Evolutionary conservation across 2,888 invertebrate genomes (phyloP).

Genomic region (Metacarcinus magister): DNA sequence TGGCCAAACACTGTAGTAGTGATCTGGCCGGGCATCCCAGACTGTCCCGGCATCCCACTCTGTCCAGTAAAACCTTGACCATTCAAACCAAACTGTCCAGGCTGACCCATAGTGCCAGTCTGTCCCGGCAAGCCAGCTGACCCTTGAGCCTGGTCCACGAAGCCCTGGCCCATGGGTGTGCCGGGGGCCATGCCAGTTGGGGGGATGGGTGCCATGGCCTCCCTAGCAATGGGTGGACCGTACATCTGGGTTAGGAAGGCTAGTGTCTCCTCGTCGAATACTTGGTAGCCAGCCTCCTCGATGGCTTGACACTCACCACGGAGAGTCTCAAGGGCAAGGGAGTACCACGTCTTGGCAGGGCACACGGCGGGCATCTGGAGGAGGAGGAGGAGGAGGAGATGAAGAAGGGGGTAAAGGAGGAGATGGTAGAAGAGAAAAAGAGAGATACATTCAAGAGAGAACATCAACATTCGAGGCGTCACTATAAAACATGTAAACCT

Average conservation of each 20-base stretch:
- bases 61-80: not conserved
- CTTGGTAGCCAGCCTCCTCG: constrained; percentile 80
- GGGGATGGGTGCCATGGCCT: constrained; percentile 59
- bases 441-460: not conserved
- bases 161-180: not conserved
- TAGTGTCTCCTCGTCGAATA: constrained; percentile 77
- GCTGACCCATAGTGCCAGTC: not conserved
- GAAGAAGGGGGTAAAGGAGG: not conserved
- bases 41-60: not conserved
- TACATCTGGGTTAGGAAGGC: constrained; percentile 62
- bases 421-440: not conserved
- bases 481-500: too few species aligned
- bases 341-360: constrained; percentile 81
- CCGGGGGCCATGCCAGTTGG: too few species aligned
- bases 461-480: too few species aligned
- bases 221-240: constrained; percentile 70
- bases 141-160: not conserved
- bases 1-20: not conserved
- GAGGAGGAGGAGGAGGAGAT: not conserved
- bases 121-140: not conserved
- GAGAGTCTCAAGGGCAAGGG: constrained; percentile 74
- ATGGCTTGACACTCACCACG: constrained; percentile 76
- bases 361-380: constrained; percentile 68
- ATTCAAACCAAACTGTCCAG: not conserved
- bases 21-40: not conserved